Conservation (phyloP, 2,113 vertebrate species). For the Coracopsis vasa region DNA sequence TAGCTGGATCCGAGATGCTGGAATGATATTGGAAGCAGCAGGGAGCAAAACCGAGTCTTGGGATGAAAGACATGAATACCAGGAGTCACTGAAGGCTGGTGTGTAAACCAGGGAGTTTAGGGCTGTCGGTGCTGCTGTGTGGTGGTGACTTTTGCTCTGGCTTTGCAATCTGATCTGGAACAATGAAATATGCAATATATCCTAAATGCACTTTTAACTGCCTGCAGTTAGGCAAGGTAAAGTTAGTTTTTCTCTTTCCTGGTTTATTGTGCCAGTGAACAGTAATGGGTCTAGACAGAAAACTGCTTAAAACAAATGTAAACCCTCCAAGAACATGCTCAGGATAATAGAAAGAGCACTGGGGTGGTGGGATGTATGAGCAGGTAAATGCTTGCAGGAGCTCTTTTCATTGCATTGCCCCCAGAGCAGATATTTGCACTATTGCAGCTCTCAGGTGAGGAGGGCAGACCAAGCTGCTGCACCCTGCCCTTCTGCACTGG, state of each 20-base stretch:
- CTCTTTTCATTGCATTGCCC: background rate
- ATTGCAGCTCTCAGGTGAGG: background rate
- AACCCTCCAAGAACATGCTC: accelerated
- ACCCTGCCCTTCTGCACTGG: background rate
- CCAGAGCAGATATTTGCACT: background rate
- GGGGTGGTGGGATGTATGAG: background rate
- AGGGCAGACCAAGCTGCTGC: background rate
- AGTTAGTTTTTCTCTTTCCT: background rate
- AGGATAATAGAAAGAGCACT: background rate
- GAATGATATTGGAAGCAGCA: background rate
- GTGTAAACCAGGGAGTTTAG: background rate
- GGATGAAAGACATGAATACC: background rate
- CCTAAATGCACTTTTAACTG: background rate
- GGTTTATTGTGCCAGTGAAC: background rate
- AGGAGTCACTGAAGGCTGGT: background rate
- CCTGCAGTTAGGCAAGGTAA: background rate
- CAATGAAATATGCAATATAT: background rate
- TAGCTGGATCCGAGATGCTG: background rate
- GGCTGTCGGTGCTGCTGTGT: background rate
- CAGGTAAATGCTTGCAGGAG: background rate
- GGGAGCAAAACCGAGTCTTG: background rate
- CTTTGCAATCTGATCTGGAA: background rate
- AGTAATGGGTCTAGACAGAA: background rate
- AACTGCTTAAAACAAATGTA: background rate
- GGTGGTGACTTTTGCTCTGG: background rate